phyloP scores from a whole-genome alignment of 2,888 invertebrate species.

The Cephus nigrinus region DNA sequence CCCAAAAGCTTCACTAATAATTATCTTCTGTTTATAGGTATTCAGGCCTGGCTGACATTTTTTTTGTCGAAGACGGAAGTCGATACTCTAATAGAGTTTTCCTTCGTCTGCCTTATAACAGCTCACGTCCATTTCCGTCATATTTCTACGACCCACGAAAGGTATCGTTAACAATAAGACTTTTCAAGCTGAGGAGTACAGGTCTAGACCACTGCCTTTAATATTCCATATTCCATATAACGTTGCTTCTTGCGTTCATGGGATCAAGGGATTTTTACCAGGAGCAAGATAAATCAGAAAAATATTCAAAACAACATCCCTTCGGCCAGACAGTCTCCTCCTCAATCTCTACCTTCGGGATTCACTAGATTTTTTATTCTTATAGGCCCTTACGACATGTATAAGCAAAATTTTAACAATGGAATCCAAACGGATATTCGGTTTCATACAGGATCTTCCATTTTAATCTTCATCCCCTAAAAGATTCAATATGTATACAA shows the following conservation, averaged over 20 bases:
- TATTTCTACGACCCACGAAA: background rate
- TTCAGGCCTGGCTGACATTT: background rate
- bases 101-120: background rate
- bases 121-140: background rate
- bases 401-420: background rate
- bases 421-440: background rate
- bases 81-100: background rate
- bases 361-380: background rate
- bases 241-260: background rate
- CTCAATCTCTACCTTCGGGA: background rate
- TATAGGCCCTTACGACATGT: background rate
- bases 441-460: background rate
- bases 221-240: background rate
- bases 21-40: background rate
- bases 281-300: conserved; percentile 22
- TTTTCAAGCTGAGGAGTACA: background rate
- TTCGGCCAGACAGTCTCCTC: background rate
- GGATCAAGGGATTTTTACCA: conserved; percentile 18
- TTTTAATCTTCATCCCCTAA: background rate
- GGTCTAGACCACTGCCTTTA: background rate
- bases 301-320: conserved; percentile 19
- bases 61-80: background rate
- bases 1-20: background rate
- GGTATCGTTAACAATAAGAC: background rate
- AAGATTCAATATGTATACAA: background rate